Base-by-base conservation (phyloP, 2,113 vertebrate genomes). In the Myotis brandtii region DNA sequence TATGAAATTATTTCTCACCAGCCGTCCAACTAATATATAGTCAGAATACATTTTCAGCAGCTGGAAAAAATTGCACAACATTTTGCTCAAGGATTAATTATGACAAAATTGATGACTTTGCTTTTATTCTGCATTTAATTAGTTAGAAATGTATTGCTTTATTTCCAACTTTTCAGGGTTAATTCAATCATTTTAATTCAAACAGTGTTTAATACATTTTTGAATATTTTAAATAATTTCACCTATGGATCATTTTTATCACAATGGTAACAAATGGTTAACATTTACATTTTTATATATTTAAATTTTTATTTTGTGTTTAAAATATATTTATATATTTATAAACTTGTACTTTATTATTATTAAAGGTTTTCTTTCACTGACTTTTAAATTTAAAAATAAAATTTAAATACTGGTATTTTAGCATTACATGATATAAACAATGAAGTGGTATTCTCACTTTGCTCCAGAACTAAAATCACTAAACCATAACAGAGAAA, bases 161-260 rank as follows among this genome's bases (percentile, higher is more conserved):
- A 72, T 20, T 91, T 90, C 7, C 34, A 50, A 72, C 48, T 91
- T 91, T 72, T 91, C 21, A 64, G 80, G 34, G 21, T 80, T 64
- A 62, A 77, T 48, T 86, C 56, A 73, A 81, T 86, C 72, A 86
- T 66, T 48, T 66, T 54, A 64, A 72, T 34, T 80, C 11, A 69
- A 69, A 59, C 9, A 75, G 12, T 54, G 13, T 87, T 75, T 56
- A 75, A 54, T 73, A 18, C 17, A 82, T 75, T 81, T 34, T 34
- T 20, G 34, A 72, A 72, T 89, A 84, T 79, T 85, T 84, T 85
- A 70, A 89, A 72, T 84, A 34, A 76, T 92, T 77, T 75, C 48
- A 69, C 34, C 32, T 76, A 23, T 43, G 40, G 25, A 32, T 52
- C 69, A 13, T 59, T 92, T 48, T 56, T 32, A 69, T 91, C 43